Conservation (phyloP, 2,888 invertebrate species). For the Hirtodrosophila histrioides region DNA sequence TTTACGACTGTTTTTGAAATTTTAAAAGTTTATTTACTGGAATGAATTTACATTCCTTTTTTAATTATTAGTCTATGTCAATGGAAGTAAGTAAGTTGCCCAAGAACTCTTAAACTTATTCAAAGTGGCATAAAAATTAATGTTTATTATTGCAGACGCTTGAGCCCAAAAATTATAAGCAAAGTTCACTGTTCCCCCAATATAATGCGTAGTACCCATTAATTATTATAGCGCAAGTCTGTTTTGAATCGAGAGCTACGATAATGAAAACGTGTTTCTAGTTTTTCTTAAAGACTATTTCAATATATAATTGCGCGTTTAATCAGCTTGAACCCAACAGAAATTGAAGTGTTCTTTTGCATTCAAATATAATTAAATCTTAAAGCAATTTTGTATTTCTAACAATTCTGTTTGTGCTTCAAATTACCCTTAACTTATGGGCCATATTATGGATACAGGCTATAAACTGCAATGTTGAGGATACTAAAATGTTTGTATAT, state of each 20-base stretch:
- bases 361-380: too few species aligned
- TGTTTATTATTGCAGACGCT: constrained; percentile 49
- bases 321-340: too few species aligned
- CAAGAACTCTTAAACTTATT: constrained; percentile 42
- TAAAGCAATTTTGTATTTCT: too few species aligned
- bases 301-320: too few species aligned
- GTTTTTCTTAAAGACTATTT: not conserved
- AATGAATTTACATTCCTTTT: constrained; percentile 51
- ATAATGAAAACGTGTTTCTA: not conserved
- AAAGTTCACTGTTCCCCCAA: constrained; percentile 11
- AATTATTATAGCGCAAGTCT: constrained; percentile 1
- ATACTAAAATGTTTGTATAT: too few species aligned
- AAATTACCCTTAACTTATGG: too few species aligned
- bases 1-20: constrained; percentile 52
- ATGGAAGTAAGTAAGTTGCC: constrained; percentile 29
- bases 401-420: too few species aligned
- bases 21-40: constrained; percentile 52
- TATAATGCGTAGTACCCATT: constrained; percentile 4
- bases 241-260: constrained; percentile 5
- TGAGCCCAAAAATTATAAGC: constrained; percentile 23
- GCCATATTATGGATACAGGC: too few species aligned
- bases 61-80: constrained; percentile 42
- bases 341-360: too few species aligned
- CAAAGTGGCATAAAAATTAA: constrained; percentile 55
- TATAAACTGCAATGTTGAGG: too few species aligned